Evolutionary conservation across 2,797 vertebrate genomes (phyloP).

Genomic region (Megalops cyprinoides): DNA sequence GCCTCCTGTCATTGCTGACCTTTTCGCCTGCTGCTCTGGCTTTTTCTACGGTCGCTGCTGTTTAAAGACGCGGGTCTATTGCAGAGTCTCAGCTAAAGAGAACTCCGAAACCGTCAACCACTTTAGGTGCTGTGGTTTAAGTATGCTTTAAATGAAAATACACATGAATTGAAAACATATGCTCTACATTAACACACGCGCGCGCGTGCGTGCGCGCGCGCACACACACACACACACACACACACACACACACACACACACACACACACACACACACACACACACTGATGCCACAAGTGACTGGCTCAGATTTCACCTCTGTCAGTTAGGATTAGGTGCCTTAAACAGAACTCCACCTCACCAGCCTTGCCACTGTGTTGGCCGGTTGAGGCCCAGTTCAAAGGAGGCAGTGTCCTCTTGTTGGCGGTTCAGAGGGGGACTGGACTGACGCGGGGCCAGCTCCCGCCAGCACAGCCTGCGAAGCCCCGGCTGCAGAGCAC

Average conservation of each 20-base stretch:
- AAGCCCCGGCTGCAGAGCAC: too few relatives aligned
- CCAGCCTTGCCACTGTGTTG: background rate
- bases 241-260: background rate
- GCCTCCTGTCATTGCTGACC: background rate
- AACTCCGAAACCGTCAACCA: background rate
- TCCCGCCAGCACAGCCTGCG: background rate
- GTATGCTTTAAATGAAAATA: background rate
- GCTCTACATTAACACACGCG: background rate
- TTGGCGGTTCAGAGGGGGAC: background rate
- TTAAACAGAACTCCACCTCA: background rate
- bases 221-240: background rate
- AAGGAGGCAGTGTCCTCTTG: constrained; percentile 16
- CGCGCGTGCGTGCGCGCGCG: too few relatives aligned
- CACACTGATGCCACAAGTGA: background rate
- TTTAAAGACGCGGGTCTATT: too few relatives aligned
- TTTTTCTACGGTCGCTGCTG: too few relatives aligned
- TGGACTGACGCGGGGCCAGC: background rate
- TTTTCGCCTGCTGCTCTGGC: background rate
- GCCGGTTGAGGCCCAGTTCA: background rate
- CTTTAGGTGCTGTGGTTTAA: background rate
- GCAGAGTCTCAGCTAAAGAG: background rate
- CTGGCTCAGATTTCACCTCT: background rate
- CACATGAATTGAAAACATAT: background rate
- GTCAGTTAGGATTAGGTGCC: background rate
- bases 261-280: background rate